phyloP scores from a whole-genome alignment of 1,140 invertebrate genomes.

The Choristoneura fumiferana region DNA sequence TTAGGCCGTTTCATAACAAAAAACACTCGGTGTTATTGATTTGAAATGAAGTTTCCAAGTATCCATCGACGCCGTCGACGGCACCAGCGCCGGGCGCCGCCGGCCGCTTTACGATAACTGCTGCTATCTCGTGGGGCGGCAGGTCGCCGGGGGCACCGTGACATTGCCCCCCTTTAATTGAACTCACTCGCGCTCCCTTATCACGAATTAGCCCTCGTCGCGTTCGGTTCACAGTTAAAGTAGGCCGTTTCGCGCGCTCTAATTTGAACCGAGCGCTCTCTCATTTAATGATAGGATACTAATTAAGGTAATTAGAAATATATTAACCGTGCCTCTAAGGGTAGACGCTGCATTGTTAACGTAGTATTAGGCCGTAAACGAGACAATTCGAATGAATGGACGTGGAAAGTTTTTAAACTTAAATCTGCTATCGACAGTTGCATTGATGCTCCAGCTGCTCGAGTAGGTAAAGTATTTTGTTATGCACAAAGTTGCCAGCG shows the following conservation, averaged over 20 bases:
- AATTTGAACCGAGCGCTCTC: conserved; percentile 62
- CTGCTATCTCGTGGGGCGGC: conserved; percentile 40
- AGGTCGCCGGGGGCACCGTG: conserved; percentile 40
- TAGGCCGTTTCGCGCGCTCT: conserved; percentile 56
- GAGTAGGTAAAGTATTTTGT: conserved; percentile 23
- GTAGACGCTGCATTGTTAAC: conserved; percentile 20
- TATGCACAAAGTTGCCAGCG: conserved; percentile 35
- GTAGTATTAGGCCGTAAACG: conserved; percentile 26
- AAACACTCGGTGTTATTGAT: conserved; percentile 2
- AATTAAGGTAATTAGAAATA: conserved; percentile 69
- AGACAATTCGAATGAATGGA: conserved; percentile 23
- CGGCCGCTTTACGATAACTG: conserved; percentile 43
- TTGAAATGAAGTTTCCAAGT: conserved; percentile 18
- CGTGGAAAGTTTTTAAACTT: conserved; percentile 15
- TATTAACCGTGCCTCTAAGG: conserved; percentile 39
- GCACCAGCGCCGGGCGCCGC: background rate
- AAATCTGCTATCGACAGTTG: conserved; percentile 18
- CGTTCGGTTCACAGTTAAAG: conserved; percentile 61
- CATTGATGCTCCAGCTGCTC: conserved; percentile 26
- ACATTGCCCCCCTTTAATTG: conserved; percentile 54
- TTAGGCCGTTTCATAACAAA: background rate
- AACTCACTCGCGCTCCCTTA: conserved; percentile 57
- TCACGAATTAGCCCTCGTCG: conserved; percentile 64
- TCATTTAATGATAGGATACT: conserved; percentile 55
- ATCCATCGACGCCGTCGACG: conserved; percentile 1